These are phyloP conservation scores for Odocoileus virginianus DNA, from an alignment of 2,113 vertebrate species.

Conservation along the genomic window DNA sequence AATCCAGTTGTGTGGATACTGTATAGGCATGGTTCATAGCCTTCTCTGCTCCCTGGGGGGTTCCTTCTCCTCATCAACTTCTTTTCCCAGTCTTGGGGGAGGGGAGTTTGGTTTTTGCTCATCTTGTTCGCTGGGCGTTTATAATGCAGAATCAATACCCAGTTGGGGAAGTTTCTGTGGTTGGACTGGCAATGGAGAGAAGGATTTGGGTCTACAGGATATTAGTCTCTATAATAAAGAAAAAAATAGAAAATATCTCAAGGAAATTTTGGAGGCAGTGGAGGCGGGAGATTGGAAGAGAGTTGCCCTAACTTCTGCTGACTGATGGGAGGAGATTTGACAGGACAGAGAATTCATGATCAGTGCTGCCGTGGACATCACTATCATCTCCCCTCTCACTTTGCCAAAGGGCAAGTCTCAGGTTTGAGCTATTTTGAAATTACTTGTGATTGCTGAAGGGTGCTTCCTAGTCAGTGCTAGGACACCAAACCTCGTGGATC, in stretches of 20 bases:
- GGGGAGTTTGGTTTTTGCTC: background rate
- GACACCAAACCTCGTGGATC: background rate
- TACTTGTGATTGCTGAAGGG: background rate
- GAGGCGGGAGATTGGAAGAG: background rate
- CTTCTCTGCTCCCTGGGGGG: fast-evolving
- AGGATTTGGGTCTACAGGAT: background rate
- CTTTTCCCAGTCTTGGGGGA: background rate
- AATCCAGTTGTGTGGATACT: too few relatives aligned
- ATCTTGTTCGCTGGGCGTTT: background rate
- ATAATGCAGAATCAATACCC: background rate
- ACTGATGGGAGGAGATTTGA: background rate
- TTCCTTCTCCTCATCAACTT: background rate
- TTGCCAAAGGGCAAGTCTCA: background rate
- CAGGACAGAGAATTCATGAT: background rate
- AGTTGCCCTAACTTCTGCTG: background rate
- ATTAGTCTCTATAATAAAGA: background rate
- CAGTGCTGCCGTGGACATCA: background rate
- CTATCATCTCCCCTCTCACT: background rate
- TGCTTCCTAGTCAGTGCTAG: background rate
- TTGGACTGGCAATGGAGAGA: background rate
- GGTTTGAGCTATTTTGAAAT: background rate
- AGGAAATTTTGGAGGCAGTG: background rate
- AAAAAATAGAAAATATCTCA: background rate
- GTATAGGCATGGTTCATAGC: background rate
- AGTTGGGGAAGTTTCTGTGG: background rate